phyloP scores from a whole-genome alignment of 1,140 invertebrate species.

The Drosophila ananassae region DNA sequence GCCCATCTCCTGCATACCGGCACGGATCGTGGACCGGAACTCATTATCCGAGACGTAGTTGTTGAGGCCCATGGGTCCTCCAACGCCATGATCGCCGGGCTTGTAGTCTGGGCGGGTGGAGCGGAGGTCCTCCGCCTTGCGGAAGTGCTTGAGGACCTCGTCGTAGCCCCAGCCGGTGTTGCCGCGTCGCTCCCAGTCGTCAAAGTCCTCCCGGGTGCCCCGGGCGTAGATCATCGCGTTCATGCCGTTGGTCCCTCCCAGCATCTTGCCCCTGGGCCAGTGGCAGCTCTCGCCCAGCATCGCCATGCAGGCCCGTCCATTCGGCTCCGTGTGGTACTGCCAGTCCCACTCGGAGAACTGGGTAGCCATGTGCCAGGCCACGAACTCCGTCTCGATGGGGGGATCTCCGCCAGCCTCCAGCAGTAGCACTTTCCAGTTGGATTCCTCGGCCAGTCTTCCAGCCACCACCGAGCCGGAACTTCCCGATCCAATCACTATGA shows the following conservation, averaged over 20 bases:
- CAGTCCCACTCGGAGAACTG: conserved; percentile 83
- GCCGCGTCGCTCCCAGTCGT: conserved; percentile 88
- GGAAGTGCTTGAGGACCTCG: conserved; percentile 90
- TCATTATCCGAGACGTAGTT: conserved; percentile 83
- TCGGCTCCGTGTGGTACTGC: conserved; percentile 79
- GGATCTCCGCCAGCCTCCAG: conserved; percentile 85
- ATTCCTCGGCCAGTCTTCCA: conserved; percentile 64
- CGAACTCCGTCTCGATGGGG: conserved; percentile 75
- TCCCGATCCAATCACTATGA: conserved; percentile 86
- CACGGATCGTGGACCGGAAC: conserved; percentile 82
- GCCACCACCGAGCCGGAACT: conserved; percentile 87
- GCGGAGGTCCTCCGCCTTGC: conserved; percentile 87
- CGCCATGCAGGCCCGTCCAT: conserved; percentile 79
- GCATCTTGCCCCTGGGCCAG: conserved; percentile 87
- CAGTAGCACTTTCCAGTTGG: conserved; percentile 83
- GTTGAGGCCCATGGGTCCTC: conserved; percentile 87
- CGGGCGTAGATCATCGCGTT: conserved; percentile 91
- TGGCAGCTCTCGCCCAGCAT: conserved; percentile 85
- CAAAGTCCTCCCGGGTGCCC: conserved; percentile 87
- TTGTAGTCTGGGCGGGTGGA: conserved; percentile 84
- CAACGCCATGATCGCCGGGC: conserved; percentile 86
- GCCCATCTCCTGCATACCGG: conserved; percentile 83
- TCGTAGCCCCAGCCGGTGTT: conserved; percentile 88
- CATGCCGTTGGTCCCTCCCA: conserved; percentile 89
- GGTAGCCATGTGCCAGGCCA: conserved; percentile 80